A percentile compares a stretch with the other conserved stretches of the same genome.
These are phyloP conservation scores for Malachius bipustulatus DNA, from an alignment of 2,888 invertebrate genomes.

Conservation along the genomic window DNA sequence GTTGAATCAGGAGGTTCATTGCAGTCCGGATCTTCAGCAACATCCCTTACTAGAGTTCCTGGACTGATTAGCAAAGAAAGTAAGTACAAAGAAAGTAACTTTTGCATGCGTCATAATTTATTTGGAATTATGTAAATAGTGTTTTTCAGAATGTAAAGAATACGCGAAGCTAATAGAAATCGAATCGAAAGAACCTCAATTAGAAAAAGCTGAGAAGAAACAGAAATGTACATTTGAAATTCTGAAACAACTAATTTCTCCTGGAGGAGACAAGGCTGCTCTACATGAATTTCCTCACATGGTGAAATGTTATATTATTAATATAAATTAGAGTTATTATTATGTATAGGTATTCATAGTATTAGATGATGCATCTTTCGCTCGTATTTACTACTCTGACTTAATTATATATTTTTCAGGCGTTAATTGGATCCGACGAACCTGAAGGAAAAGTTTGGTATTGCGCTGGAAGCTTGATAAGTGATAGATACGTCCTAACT, in stretches of 20 bases:
- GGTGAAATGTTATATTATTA: constrained; percentile 37
- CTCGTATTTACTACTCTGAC: too few species aligned
- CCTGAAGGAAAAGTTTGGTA: constrained; percentile 34
- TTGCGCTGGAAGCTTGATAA: constrained; percentile 57
- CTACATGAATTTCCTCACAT: constrained; percentile 48
- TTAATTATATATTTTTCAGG: constrained; percentile 22
- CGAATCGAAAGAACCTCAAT: constrained; percentile 25
- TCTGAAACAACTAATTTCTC: too few species aligned
- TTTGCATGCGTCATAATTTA: too few species aligned
- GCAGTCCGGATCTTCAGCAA: too few species aligned
- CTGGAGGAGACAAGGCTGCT: constrained; percentile 33
- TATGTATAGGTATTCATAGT: too few species aligned
- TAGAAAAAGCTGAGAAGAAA: constrained; percentile 20
- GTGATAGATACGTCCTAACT: constrained; percentile 48
- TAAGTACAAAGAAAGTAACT: constrained; percentile 16
- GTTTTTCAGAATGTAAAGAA: constrained; percentile 36
- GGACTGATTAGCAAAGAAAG: constrained; percentile 20
- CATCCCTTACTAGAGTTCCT: too few species aligned
- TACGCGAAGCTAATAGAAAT: constrained; percentile 34
- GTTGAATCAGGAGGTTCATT: not conserved
- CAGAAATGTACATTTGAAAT: constrained; percentile 36
- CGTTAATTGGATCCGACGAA: constrained; percentile 24
- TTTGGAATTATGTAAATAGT: too few species aligned
- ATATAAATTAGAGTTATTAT: too few species aligned
- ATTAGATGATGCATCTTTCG: too few species aligned